These are phyloP conservation scores for Zelleria hepariella DNA, from an alignment of 2,888 invertebrate genomes.

Conservation along the genomic window DNA sequence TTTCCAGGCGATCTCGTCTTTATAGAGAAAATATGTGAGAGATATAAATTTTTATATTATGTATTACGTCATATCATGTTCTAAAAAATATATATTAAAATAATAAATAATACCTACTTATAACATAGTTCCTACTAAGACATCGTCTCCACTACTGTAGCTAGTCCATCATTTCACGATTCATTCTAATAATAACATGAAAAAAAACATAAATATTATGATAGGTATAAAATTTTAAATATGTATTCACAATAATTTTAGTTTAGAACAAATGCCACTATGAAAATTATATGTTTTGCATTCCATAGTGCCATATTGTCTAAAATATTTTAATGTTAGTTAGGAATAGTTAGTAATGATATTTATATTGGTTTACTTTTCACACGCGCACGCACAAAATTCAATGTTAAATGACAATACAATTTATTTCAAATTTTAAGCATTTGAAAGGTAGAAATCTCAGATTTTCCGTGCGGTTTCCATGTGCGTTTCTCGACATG, in stretches of 20 bases:
- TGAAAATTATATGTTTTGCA: slow-evolving; percentile 62
- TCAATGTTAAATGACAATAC: background rate
- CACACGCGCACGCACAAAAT: background rate
- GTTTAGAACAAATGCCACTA: slow-evolving; percentile 38
- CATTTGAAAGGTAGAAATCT: slow-evolving; percentile 16
- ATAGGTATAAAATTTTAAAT: background rate
- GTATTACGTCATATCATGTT: background rate
- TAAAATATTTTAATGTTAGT: slow-evolving; percentile 5
- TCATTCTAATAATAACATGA: background rate
- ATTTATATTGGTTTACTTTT: slow-evolving; percentile 4
- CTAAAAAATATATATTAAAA: background rate
- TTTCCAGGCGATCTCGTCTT: background rate
- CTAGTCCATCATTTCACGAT: slow-evolving; percentile 2
- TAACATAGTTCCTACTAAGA: background rate
- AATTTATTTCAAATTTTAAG: slow-evolving; percentile 13
- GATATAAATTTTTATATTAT: background rate
- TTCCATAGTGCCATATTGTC: slow-evolving; percentile 57
- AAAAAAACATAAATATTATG: background rate
- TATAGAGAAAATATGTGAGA: background rate
- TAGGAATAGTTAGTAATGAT: slow-evolving; percentile 5
- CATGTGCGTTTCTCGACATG: background rate
- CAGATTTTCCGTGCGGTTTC: slow-evolving; percentile 1
- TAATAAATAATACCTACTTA: background rate
- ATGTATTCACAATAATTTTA: slow-evolving; percentile 12
- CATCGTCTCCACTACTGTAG: background rate